phyloP scores from a whole-genome alignment of 1,140 invertebrate species.

The Octopus bimaculoides region DNA sequence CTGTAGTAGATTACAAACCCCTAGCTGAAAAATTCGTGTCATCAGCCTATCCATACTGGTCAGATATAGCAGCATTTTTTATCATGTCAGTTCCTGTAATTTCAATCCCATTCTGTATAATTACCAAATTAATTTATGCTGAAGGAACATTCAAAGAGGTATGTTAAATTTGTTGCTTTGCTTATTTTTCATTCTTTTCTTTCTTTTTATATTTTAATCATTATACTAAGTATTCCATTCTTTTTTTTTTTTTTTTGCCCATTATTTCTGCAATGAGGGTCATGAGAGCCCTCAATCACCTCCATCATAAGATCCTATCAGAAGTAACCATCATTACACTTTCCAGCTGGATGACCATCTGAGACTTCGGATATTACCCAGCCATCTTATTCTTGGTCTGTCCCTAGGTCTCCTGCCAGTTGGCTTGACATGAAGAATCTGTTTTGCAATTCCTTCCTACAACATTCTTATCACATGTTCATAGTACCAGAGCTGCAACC shows the following conservation, averaged over 20 bases:
- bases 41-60: slow-evolving; percentile 39
- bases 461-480: too few species aligned
- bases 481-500: too few species aligned
- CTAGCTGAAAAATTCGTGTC: slow-evolving; percentile 25
- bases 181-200: neutral
- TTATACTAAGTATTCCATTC: neutral
- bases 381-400: too few species aligned
- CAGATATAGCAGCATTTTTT: slow-evolving; percentile 38
- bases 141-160: slow-evolving; percentile 35
- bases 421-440: too few species aligned
- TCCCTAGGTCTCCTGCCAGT: too few species aligned
- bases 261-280: neutral
- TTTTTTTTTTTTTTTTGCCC: slow-evolving; percentile 1
- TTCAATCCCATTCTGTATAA: slow-evolving; percentile 37
- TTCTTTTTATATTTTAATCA: neutral
- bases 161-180: neutral
- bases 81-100: slow-evolving; percentile 33
- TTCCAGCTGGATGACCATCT: too few species aligned
- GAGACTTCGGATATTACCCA: too few species aligned
- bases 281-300: too few species aligned
- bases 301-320: too few species aligned
- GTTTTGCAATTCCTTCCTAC: too few species aligned
- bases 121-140: slow-evolving; percentile 26
- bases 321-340: too few species aligned
- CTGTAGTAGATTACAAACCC: slow-evolving; percentile 35